Conservation (phyloP, 1,140 invertebrate species). For the Aradophagus sp. region DNA sequence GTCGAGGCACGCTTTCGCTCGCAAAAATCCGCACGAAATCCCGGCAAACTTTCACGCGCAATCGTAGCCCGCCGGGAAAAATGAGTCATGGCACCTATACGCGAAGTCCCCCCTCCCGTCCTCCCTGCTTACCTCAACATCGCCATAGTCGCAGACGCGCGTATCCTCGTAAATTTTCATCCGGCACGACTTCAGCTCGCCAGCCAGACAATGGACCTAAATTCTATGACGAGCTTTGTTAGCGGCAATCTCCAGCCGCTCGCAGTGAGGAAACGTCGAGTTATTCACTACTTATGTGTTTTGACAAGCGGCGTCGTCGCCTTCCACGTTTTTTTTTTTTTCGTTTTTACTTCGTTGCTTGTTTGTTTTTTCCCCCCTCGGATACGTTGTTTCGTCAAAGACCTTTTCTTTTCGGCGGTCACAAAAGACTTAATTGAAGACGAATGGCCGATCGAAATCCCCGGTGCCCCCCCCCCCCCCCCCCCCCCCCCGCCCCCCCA, state of each 20-base stretch:
- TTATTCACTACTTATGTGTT: constrained; percentile 51
- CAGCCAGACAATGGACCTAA: constrained; percentile 54
- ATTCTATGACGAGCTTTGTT: constrained; percentile 56
- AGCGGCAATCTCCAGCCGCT: constrained; percentile 40
- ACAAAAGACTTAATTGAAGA: constrained; percentile 41
- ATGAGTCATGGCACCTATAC: constrained; percentile 47
- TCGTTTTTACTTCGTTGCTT: too few relatives aligned
- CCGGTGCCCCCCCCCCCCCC: too few relatives aligned
- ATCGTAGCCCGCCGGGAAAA: constrained; percentile 30
- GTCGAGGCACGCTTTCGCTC: constrained; percentile 2
- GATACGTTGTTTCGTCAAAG: constrained; percentile 10
- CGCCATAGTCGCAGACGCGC: constrained; percentile 34
- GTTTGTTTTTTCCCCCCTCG: too few relatives aligned
- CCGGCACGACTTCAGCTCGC: constrained; percentile 34
- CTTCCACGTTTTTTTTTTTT: constrained; percentile 9
- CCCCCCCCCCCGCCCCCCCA: too few relatives aligned
- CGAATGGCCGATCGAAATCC: constrained; percentile 23
- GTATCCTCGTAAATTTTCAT: constrained; percentile 62
- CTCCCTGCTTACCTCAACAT: constrained; percentile 10
- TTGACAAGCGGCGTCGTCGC: constrained; percentile 29
- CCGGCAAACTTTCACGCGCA: constrained; percentile 26
- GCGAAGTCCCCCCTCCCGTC: constrained; percentile 1
- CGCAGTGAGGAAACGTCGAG: constrained; percentile 41
- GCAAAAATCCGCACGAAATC: constrained; percentile 22
- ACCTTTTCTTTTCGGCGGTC: constrained; percentile 2